A percentile compares a stretch with the other conserved stretches of the same genome.
Evolutionary conservation across 23 tunicate genomes (phyloP).

Genomic region (Clavelina lepadiformis): DNA sequence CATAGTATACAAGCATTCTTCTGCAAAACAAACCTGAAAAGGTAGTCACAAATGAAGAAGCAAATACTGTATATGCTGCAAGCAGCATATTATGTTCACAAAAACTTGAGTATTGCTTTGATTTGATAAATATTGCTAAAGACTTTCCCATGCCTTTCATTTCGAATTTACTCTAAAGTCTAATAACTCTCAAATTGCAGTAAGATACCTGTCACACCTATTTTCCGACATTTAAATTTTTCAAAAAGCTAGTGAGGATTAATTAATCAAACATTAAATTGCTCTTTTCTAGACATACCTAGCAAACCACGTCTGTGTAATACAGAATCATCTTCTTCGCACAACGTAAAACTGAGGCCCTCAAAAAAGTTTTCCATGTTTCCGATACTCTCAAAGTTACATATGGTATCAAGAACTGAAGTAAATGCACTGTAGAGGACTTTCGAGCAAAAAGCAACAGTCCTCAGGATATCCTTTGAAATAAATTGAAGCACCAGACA

Average conservation of each 20-base stretch:
- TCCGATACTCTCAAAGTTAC: conserved; percentile 37
- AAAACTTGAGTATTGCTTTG: no score
- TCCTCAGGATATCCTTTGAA: conserved; percentile 51
- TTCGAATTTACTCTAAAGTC: no score
- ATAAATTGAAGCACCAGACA: no score
- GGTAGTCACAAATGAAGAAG: no score
- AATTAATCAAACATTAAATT: background rate
- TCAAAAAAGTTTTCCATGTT: conserved; percentile 52
- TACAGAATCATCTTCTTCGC: conserved; percentile 25
- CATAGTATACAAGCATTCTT: conserved; percentile 64
- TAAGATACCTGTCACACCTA: no score
- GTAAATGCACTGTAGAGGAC: conserved; percentile 37
- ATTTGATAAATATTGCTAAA: no score
- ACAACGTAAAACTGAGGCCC: conserved; percentile 19
- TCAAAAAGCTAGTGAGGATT: background rate
- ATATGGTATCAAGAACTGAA: conserved; percentile 31
- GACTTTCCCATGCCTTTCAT: no score
- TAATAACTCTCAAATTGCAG: no score
- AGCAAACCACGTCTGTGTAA: conserved; percentile 46
- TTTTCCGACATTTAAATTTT: no score
- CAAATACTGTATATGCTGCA: no score
- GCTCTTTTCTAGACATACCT: conserved; percentile 56
- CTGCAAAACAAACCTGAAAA: conserved; percentile 63
- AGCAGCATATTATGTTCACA: no score
- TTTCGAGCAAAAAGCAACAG: conserved; percentile 56